Base-by-base conservation (phyloP, 2,113 vertebrate genomes). In the Aramus guarauna region DNA sequence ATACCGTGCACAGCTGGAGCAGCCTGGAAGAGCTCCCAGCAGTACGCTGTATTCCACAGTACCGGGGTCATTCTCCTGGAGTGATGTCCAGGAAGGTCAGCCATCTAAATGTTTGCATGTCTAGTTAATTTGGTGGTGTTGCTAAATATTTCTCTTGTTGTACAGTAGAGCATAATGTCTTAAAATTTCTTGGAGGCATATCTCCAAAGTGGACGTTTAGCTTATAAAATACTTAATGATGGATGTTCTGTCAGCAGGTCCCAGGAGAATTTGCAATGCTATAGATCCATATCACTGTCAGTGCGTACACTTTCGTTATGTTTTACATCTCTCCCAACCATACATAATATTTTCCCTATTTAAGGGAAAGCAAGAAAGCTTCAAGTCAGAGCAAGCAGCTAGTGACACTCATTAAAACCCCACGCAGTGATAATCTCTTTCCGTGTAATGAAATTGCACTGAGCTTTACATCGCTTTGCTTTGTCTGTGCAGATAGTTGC, bases 401-500 rank as follows among this genome's bases (percentile, higher is more conserved):
- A 19, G 37, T 36, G 90, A 47, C 5, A 15, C 58, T 82, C 30
- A 4, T 55, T 67, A 68, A 81, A 91, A 50, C 53, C 91, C 74
- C 76, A 53, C 11, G 1, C 29, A 13, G 80, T 1, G 77, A 4
- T 78, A 27, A 84, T 50, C 56, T 79, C 63, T 67, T 86, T 30
- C 79, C 7, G 2, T 10, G 62, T 58, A 56, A 58, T 73, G 83
- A 24, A 60, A 36, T 66, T 4, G 24, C 19, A 8, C 86, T 68
- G 50, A 87, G 75, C 82, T 92, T 74, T 20, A 85, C 83, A 3
- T 71, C 52, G 94, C 86, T 96, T 74, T 91, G 79, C 69, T 98
- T 71, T 94, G 75, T 91, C 95, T 84, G 21, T 96, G 94, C 98
- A 99, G 99, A 99, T 99, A 98, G 99, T 99, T 78, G 99, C 99